phyloP scores from a whole-genome alignment of 30 jellyfish, hydroid and myxozoan genomes.

The Cassiopea andromeda region DNA sequence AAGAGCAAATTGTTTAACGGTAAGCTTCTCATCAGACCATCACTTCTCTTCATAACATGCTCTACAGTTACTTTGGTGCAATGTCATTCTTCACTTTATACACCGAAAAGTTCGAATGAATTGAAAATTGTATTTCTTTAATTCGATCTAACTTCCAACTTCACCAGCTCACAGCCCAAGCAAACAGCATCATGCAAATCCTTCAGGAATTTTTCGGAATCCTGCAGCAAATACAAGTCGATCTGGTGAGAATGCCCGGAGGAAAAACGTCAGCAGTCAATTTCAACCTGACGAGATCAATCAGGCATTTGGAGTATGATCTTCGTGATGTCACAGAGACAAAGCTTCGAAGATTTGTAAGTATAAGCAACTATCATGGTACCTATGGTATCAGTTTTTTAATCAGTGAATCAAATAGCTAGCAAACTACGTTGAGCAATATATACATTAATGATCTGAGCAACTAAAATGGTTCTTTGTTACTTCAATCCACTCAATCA shows the following conservation, averaged over 20 bases:
- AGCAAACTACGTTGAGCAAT: neutral
- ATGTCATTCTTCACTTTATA: too few relatives aligned
- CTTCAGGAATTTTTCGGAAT: constrained; percentile 48
- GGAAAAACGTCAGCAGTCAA: constrained; percentile 6
- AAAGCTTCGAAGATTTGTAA: constrained; percentile 12
- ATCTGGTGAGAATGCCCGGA: constrained; percentile 35
- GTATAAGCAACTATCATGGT: neutral
- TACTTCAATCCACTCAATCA: too few relatives aligned
- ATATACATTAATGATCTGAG: too few relatives aligned
- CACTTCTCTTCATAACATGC: neutral
- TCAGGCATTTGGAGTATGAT: constrained; percentile 53
- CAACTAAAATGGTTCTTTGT: too few relatives aligned
- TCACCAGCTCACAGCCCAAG: constrained; percentile 20
- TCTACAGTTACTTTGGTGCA: too few relatives aligned
- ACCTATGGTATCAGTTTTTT: neutral
- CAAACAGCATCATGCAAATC: constrained; percentile 29
- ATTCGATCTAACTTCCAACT: neutral
- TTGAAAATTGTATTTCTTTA: too few relatives aligned
- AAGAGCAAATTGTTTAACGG: neutral
- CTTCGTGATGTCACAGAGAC: constrained; percentile 54
- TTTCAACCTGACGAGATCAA: neutral
- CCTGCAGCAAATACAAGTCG: constrained; percentile 64
- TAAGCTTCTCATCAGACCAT: neutral
- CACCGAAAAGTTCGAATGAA: too few relatives aligned
- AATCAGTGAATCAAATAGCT: neutral